phyloP scores from a whole-genome alignment of 2,797 vertebrate species.

The Gobio occitaniae region DNA sequence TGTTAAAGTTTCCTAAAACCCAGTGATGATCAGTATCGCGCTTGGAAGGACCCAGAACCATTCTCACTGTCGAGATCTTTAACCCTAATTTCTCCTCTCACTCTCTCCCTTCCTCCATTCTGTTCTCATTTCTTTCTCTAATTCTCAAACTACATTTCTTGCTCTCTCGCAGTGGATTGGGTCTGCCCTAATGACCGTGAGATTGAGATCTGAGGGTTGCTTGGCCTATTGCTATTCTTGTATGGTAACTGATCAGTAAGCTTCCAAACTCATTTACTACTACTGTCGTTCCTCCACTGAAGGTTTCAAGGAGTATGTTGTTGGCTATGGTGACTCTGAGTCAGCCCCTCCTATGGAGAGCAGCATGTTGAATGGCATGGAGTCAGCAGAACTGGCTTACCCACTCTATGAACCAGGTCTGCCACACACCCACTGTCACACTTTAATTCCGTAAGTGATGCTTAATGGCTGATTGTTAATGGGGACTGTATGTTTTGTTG shows the following conservation, averaged over 20 bases:
- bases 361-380: constrained; percentile 88
- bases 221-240: neutral
- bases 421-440: constrained; percentile 13
- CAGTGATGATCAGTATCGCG: constrained; percentile 85
- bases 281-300: neutral
- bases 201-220: constrained; percentile 92
- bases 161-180: constrained; percentile 68
- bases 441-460: neutral
- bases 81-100: constrained; percentile 4
- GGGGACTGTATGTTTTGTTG: constrained; percentile 12
- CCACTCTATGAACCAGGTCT: constrained; percentile 69
- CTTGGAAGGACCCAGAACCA: constrained; percentile 80
- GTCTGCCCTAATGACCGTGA: constrained; percentile 87
- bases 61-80: constrained; percentile 68
- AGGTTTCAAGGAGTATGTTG: constrained; percentile 45
- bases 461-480: constrained; percentile 12
- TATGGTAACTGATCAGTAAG: neutral
- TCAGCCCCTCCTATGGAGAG: constrained; percentile 71
- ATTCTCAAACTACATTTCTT: constrained; percentile 41
- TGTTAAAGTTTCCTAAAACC: constrained; percentile 58
- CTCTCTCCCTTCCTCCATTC: constrained; percentile 19
- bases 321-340: constrained; percentile 38
- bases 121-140: neutral
- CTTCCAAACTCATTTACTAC: neutral
- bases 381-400: constrained; percentile 77